Base-by-base conservation (phyloP, 2,888 invertebrate genomes). In the Baronia brevicornis region DNA sequence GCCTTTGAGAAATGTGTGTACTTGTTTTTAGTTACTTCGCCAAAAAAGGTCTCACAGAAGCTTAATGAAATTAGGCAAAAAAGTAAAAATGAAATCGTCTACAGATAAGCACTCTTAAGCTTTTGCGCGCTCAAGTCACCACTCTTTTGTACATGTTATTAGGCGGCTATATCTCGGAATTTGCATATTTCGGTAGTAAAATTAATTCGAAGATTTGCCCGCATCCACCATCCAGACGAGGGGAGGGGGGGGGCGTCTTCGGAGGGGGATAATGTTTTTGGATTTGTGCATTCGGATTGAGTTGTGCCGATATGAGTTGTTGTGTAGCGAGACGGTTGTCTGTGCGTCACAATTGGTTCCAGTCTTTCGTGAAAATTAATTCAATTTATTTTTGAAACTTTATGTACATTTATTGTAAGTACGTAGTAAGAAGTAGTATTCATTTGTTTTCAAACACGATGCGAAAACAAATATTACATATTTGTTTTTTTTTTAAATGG, bases 121-220 rank as follows among this genome's bases (percentile, higher is more conserved):
- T 54, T 60, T 60, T 57, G 61, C 63, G 60, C 65, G 63, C 64
- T 54, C 60, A 49, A 77, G 71, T 75, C 82, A 70, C 84, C 80
- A 84, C 82, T 84, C 84, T 85, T 85, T 85, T 79, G 84, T 84
- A 80, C 80, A 82, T 80, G 80, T 84, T 84, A 85, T 85, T 84
- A 84, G 80, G 67, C 75, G 60, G 78, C 68, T 80, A 74, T 82
- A 82, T 80, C 79, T 77, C 62, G 53, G 46, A 58, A 84, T 85
- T 85, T 84, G 84, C 85, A 85, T 85, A 85, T 84, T 85, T 80
- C 69, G 69, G 74, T 78, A 82, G 79, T 85, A 82, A 85, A 85
- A 85, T 85, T 85, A 84, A 85, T 85, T 85, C 84, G 80, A 84
- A 85, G 85, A 85, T 85, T 85, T 84, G 75, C 82, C 80, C 78